Conservation (phyloP, 2,113 vertebrate species). For the Triplophysa siluroides region DNA sequence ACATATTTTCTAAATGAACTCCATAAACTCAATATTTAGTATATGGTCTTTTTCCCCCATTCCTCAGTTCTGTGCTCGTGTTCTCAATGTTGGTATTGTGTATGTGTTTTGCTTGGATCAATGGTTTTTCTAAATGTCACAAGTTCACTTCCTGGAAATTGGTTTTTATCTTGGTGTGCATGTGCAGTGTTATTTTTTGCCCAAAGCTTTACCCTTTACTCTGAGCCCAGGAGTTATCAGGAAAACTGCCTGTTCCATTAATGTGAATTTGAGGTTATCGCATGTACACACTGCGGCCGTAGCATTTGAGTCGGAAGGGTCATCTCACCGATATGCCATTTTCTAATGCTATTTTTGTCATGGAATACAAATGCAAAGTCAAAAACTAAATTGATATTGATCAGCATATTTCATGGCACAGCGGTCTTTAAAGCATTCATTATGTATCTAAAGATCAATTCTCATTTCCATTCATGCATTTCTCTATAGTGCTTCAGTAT, state of each 20-base stretch:
- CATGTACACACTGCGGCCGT: background rate
- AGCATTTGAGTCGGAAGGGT: conserved; percentile 25
- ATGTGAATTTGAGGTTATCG: conserved; percentile 22
- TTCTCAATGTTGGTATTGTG: background rate
- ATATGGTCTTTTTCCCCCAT: background rate
- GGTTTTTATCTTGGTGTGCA: conserved; percentile 25
- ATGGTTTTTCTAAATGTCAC: conserved; percentile 23
- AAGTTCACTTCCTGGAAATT: conserved; percentile 25
- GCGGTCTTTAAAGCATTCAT: conserved; percentile 30
- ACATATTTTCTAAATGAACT: too few relatives aligned
- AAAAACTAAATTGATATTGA: conserved; percentile 39
- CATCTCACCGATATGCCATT: background rate
- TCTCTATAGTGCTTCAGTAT: conserved; percentile 8
- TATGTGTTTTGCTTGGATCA: conserved; percentile 6
- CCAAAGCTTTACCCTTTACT: background rate
- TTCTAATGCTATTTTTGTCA: conserved; percentile 13
- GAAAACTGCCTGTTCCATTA: conserved; percentile 24
- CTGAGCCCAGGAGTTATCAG: conserved; percentile 9
- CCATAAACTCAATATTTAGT: background rate
- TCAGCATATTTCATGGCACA: conserved; percentile 26
- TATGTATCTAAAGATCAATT: conserved; percentile 45
- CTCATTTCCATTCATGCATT: conserved; percentile 44
- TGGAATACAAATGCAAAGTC: conserved; percentile 28
- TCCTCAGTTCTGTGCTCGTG: background rate
- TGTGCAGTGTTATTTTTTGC: conserved; percentile 26